Evolutionary conservation across 2,888 invertebrate genomes (phyloP).

Genomic region (Chesias legatella): DNA sequence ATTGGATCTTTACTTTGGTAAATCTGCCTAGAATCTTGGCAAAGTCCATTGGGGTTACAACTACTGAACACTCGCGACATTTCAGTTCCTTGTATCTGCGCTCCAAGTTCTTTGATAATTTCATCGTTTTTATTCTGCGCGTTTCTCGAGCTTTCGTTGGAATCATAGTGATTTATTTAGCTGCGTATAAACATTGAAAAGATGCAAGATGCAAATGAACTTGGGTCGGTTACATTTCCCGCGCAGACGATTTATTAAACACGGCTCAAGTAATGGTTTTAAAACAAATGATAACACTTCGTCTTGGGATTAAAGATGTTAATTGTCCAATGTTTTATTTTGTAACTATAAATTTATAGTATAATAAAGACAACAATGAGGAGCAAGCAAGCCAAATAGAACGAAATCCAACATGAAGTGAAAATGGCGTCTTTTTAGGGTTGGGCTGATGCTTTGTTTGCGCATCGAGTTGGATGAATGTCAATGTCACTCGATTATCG

Average conservation of each 20-base stretch:
- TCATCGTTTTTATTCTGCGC: slow-evolving; percentile 47
- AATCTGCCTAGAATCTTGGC: slow-evolving; percentile 74
- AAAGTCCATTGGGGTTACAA: slow-evolving; percentile 73
- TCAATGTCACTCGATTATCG: slow-evolving; percentile 17
- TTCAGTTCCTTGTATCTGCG: slow-evolving; percentile 65
- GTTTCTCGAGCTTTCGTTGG: slow-evolving; percentile 57
- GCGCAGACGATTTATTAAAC: slow-evolving; percentile 49
- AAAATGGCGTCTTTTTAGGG: slow-evolving; percentile 69
- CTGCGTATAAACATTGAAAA: slow-evolving; percentile 23
- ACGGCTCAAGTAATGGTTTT: slow-evolving; percentile 21
- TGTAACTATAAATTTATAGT: slow-evolving; percentile 26
- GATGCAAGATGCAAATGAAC: slow-evolving; percentile 35
- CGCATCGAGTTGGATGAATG: slow-evolving; percentile 18
- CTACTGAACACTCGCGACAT: slow-evolving; percentile 70
- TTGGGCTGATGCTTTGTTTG: slow-evolving; percentile 27
- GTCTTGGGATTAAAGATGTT: slow-evolving; percentile 24
- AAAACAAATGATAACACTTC: slow-evolving; percentile 27
- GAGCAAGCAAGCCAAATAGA: slow-evolving; percentile 38
- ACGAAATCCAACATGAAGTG: slow-evolving; percentile 50
- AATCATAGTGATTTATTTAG: slow-evolving; percentile 48
- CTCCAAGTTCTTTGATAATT: slow-evolving; percentile 61
- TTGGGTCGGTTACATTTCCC: slow-evolving; percentile 69
- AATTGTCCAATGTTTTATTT: background rate
- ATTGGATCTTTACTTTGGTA: slow-evolving; percentile 74
- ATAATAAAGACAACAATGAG: slow-evolving; percentile 37